Base-by-base conservation (phyloP, 2,797 vertebrate species). In the Australoheros facetus region DNA sequence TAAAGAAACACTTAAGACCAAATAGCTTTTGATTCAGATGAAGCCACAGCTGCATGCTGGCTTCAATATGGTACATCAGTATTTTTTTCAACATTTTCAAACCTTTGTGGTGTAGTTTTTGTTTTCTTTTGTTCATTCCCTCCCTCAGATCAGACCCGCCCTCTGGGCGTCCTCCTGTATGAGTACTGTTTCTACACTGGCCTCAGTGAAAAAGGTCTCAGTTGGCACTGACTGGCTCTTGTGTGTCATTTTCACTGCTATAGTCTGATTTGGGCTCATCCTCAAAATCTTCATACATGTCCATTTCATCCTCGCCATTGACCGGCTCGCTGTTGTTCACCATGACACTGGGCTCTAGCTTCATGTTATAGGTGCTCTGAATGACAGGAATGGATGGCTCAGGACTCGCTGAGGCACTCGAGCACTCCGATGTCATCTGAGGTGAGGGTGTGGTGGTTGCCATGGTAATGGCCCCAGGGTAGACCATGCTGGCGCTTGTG, bases 191-290 rank as follows among this genome's bases (percentile, higher is more conserved):
- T 90, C 85, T 85, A 66, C 71, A 55, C 75, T 21, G 66, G 82
- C 82, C 81, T 54, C 14, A 0, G 3, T 78, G 48, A 9, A 91
- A 88, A 93, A 92, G 94, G 91, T 94, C 94, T 99, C 95, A 99
- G 96, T 99, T 99, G 96, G 97, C 96, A 93, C 96, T 96, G 94
- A 99, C 97, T 75, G 96, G 96, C 96, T 98, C 97, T 45, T 97
- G 97, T 89, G 97, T 96, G 94, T 99, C 98, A 1, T 97, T 99
- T 94, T 99, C 98, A 90, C 98, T 99, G 94, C 98, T 99, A 96
- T 99, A 99, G 98, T 99, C 98, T 94, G 98, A 98, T 97, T 99
- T 99, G 94, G 98, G 97, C 83, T 99, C 98, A 1, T 99, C 98
- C 94, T 99, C 98, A 87, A 98, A 99, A 95, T 99, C 98, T 87